Evolutionary conservation across 2,113 vertebrate species (phyloP), one percentile per base, ranked within the genome.

Genomic region (Columbina picui): DNA sequence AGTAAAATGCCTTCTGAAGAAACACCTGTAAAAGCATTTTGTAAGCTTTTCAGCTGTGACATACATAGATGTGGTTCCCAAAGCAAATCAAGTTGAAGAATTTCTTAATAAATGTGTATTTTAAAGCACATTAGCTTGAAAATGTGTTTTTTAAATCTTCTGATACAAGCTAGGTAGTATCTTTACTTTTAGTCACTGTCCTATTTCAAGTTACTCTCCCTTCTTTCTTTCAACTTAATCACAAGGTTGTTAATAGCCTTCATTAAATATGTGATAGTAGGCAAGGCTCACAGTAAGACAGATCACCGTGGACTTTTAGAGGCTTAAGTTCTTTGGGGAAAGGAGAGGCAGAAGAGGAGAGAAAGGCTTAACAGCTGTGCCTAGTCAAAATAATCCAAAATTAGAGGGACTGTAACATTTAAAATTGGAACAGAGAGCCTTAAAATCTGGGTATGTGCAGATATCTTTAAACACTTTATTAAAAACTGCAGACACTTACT

Each of bases 341-440:
- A 75, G 52, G 27, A 70, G 39, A 43, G 63, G 57, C 52, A 92
- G 59, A 86, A 83, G 67, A 89, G 90, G 52, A 95, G 12, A 87
- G 34, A 91, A 93, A 70, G 80, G 41, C 78, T 94, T 63, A 91
- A 70, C 93, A 96, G 76, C 93, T 96, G 82, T 84, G 86, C 74
- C 87, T 89, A 89, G 87, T 90, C 93, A 92, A 91, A 96, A 96
- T 89, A 91, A 94, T 89, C 83, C 84, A 89, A 94, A 96, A 94
- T 95, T 93, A 94, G 86, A 96, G 78, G 84, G 77, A 78, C 64
- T 94, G 87, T 90, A 97, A 94, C 87, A 96, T 90, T 94, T 91
- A 90, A 95, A 97, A 94, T 63, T 90, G 94, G 78, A 91, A 93
- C 64, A 86, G 68, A 47, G 56, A 78, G 92, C 50, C 57, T 80